These are phyloP conservation scores for Typhlichthys eigenmanni DNA, from an alignment of 2,797 vertebrate genomes.

Conservation along the genomic window DNA sequence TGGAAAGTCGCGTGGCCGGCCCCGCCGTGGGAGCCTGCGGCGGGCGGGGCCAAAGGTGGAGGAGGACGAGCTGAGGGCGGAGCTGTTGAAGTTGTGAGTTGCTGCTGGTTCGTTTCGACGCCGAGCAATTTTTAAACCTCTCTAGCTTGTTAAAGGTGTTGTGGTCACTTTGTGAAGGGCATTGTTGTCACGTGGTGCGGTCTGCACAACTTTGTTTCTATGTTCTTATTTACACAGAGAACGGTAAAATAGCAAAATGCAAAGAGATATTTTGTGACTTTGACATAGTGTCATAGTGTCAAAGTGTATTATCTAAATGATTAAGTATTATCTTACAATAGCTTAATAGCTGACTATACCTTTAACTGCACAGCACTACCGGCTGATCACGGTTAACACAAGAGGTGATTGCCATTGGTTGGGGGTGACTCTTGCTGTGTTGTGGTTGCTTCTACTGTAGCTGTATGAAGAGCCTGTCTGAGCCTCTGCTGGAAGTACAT, in stretches of 20 bases:
- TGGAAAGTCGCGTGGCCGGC: constrained; percentile 31
- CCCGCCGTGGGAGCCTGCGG: constrained; percentile 33
- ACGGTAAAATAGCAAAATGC: no score
- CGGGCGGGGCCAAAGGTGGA: constrained; percentile 27
- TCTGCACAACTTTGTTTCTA: no score
- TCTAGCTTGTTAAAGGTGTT: not conserved
- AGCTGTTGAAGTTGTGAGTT: constrained; percentile 92
- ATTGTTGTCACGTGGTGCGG: no score
- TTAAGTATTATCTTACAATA: no score
- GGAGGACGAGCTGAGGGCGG: constrained; percentile 83
- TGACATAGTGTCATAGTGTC: no score
- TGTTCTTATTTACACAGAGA: no score
- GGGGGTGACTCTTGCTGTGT: not conserved
- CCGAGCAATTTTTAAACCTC: not conserved
- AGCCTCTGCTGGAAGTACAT: constrained; percentile 84
- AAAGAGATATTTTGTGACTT: no score
- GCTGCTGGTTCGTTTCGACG: not conserved
- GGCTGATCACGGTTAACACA: not conserved
- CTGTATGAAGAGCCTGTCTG: constrained; percentile 89
- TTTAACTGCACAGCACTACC: no score
- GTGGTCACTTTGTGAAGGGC: no score
- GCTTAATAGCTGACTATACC: no score
- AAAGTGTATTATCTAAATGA: no score
- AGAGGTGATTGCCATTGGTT: not conserved
- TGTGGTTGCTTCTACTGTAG: constrained; percentile 62